Evolutionary conservation across 2,113 vertebrate genomes (phyloP), one percentile per base, ranked within the genome.

Genomic region (Elachura formosa): DNA sequence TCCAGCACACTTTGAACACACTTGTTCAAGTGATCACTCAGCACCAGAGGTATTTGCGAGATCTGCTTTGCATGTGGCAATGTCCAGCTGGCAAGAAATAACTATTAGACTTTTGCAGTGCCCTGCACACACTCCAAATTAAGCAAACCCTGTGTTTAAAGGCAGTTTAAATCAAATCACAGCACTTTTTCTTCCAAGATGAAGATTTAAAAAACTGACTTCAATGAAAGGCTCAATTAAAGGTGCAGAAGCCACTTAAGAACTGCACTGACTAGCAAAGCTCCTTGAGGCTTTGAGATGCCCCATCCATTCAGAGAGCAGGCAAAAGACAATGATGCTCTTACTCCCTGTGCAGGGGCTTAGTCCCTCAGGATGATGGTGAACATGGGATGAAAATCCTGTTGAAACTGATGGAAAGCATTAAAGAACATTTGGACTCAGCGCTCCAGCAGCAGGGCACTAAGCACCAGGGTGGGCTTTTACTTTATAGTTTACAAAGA

Each of bases 401-500:
- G 14, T 64, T 62, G 66, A 89, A 95, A 67, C 7, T 6, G 12
- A 23, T 46, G 22, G 38, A 87, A 90, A 55, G 11, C 24, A 41
- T 6, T 45, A 31, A 46, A 43, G n/a, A 8, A 15, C 20, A 4
- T 48, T 63, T 31, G 15, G 48, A 38, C 48, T 81, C 48, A 67
- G 40, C 9, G 86, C 59, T 89, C 20, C 79, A 52, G 38, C 29
- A 83, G 36, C 31, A 90, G 22, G 11, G 43, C n/a, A 55, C 31
- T 36, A 38, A 43, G 43, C n/a, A 80, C 9, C 13, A 79, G 75
- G 63, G 89, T 88, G 71, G 45, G 59, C 72, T 95, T 92, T 84
- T 69, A 40, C 38, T 78, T 93, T 67, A 59, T 94, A 73, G 85
- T 94, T 84, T 84, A 61, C 68, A 49, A 91, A 96, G 87, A 92